Evolutionary conservation across 2,797 vertebrate genomes (phyloP).

Genomic region (Dendrocincla fuliginosa): DNA sequence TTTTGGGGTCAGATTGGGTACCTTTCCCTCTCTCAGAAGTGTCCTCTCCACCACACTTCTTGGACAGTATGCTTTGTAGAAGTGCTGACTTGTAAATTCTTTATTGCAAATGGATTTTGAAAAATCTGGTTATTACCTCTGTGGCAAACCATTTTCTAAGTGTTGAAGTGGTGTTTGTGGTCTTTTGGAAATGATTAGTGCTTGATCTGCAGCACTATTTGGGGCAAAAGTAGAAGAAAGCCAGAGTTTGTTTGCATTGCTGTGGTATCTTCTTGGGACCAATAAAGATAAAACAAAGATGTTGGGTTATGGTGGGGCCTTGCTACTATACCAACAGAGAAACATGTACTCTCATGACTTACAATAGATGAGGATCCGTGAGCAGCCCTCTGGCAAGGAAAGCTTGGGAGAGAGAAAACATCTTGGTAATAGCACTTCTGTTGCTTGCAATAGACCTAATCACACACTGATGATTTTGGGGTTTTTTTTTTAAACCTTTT

Average conservation of each 20-base stretch:
- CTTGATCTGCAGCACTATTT: neutral
- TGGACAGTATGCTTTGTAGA: neutral
- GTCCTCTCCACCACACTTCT: neutral
- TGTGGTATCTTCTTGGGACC: neutral
- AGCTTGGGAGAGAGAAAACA: neutral
- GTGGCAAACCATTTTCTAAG: neutral
- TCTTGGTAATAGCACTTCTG: neutral
- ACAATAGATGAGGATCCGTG: neutral
- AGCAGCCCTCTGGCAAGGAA: neutral
- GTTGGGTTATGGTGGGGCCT: neutral
- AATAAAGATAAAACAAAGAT: neutral
- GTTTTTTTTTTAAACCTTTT: neutral
- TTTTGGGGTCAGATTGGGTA: neutral
- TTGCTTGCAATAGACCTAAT: neutral
- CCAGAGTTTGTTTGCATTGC: neutral
- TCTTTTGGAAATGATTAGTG: neutral
- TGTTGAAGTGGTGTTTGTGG: neutral
- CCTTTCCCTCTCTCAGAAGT: rapidly evolving
- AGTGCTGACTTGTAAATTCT: neutral
- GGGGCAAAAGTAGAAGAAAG: neutral
- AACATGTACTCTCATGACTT: neutral
- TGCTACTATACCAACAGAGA: neutral
- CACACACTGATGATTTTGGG: rapidly evolving
- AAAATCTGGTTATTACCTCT: neutral
- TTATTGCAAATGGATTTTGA: neutral